phyloP scores from a whole-genome alignment of 2,113 vertebrate genomes.

The Taxidea taxus region DNA sequence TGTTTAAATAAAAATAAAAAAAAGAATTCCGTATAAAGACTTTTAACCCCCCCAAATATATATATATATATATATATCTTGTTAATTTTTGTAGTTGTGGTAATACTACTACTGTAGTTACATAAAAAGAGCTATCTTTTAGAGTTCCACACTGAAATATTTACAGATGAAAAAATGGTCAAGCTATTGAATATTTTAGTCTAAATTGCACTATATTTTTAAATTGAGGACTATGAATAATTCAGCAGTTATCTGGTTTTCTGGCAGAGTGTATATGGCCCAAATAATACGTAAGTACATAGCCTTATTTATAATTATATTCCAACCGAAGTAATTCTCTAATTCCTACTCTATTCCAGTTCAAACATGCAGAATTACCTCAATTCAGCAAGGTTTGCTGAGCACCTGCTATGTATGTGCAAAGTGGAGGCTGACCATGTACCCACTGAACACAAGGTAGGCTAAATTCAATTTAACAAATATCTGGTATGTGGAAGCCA shows the following conservation, averaged over 20 bases:
- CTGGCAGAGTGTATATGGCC: not conserved
- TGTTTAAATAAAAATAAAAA: too few species aligned
- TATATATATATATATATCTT: not conserved
- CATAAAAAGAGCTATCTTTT: not conserved
- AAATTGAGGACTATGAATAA: not conserved
- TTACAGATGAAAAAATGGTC: not conserved
- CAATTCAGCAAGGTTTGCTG: not conserved
- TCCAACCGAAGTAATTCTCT: not conserved
- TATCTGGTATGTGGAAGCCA: not conserved
- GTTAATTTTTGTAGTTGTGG: not conserved
- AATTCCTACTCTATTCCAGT: not conserved
- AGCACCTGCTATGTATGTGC: not conserved
- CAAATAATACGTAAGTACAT: not conserved
- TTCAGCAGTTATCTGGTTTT: conserved; percentile 21
- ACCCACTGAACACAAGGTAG: not conserved
- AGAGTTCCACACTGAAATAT: conserved; percentile 24
- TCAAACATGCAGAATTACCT: not conserved
- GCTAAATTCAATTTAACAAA: conserved; percentile 24
- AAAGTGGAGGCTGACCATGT: not conserved
- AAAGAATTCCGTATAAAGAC: too few species aligned
- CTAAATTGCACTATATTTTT: not conserved
- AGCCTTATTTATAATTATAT: conserved; percentile 25
- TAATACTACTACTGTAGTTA: not conserved
- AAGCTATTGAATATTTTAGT: not conserved
- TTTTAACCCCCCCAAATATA: too few species aligned